These are phyloP conservation scores for Dasyornis broadbenti DNA, from an alignment of 2,113 vertebrate genomes.

Conservation along the genomic window DNA sequence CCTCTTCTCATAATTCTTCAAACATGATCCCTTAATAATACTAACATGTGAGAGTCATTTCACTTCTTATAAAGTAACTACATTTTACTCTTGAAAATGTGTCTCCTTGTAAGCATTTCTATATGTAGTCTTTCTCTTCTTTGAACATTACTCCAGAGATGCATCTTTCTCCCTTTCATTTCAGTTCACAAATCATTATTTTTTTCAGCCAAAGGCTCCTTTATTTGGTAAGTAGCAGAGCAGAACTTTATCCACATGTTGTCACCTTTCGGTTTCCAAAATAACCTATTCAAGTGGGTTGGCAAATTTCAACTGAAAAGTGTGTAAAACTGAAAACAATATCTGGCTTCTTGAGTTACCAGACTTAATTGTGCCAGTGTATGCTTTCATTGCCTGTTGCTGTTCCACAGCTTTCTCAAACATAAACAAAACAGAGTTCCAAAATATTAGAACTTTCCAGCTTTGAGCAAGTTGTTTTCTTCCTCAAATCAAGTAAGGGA, in stretches of 20 bases:
- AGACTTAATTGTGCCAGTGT: slow-evolving; percentile 53
- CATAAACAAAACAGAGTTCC: slow-evolving; percentile 50
- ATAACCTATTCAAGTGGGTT: slow-evolving; percentile 43
- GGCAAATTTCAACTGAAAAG: slow-evolving; percentile 27
- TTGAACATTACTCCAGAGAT: not conserved
- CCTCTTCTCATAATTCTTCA: not conserved
- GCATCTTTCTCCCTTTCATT: not conserved
- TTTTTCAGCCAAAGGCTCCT: slow-evolving; percentile 33
- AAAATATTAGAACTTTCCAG: slow-evolving; percentile 59
- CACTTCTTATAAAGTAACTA: not conserved
- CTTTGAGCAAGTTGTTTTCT: slow-evolving; percentile 54
- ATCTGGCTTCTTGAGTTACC: slow-evolving; percentile 58
- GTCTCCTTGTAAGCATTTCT: not conserved
- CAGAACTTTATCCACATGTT: slow-evolving; percentile 55
- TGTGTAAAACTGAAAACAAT: slow-evolving; percentile 52
- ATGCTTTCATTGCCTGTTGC: slow-evolving; percentile 56
- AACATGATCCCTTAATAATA: not conserved
- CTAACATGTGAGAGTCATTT: not conserved
- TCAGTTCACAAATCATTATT: not conserved
- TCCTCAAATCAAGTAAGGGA: slow-evolving; percentile 6
- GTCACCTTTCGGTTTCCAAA: slow-evolving; percentile 47
- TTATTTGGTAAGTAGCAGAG: slow-evolving; percentile 48
- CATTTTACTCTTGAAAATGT: not conserved
- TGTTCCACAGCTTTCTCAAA: slow-evolving; percentile 54
- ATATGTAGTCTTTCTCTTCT: not conserved